phyloP scores from a whole-genome alignment of 2,797 vertebrate genomes.

The Siniperca undulata region DNA sequence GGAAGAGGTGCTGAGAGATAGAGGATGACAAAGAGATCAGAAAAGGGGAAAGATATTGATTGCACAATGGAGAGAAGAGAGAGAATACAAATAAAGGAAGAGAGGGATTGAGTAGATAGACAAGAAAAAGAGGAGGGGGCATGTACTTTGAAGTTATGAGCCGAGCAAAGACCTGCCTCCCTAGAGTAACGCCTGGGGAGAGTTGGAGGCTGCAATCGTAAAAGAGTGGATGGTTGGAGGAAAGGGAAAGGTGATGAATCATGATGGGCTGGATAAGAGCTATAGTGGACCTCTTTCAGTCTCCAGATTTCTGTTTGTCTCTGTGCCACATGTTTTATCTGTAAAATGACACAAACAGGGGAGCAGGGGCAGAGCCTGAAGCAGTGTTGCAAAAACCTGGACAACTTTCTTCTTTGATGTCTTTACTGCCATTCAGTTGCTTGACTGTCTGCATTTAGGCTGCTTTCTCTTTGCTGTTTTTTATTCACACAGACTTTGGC shows the following conservation, averaged over 20 bases:
- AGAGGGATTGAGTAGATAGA: conserved; percentile 43
- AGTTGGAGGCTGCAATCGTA: conserved; percentile 47
- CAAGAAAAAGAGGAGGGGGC: conserved; percentile 48
- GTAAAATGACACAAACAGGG: conserved; percentile 17
- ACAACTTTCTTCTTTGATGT: conserved; percentile 29
- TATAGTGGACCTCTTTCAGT: conserved; percentile 27
- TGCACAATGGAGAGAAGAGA: conserved; percentile 56
- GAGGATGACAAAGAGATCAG: conserved; percentile 32
- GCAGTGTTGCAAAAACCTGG: conserved; percentile 12
- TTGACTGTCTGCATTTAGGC: conserved; percentile 28
- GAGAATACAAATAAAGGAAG: conserved; percentile 70
- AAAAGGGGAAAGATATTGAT: conserved; percentile 65
- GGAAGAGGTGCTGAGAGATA: conserved; percentile 41
- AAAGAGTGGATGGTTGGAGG: conserved; percentile 46
- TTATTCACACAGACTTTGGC: conserved; percentile 36
- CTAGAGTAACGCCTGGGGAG: conserved; percentile 49
- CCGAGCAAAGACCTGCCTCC: conserved; percentile 57
- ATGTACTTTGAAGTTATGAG: conserved; percentile 72
- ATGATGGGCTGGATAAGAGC: conserved; percentile 44
- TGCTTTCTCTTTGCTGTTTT: conserved; percentile 17
- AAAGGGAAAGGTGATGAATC: conserved; percentile 67
- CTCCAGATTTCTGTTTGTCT: conserved; percentile 36
- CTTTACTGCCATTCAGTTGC: conserved; percentile 39
- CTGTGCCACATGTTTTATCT: conserved; percentile 13
- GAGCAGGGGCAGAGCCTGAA: not conserved